These are phyloP conservation scores for Oncorhynchus kisutch DNA, from an alignment of 2,113 vertebrate genomes.

Conservation along the genomic window DNA sequence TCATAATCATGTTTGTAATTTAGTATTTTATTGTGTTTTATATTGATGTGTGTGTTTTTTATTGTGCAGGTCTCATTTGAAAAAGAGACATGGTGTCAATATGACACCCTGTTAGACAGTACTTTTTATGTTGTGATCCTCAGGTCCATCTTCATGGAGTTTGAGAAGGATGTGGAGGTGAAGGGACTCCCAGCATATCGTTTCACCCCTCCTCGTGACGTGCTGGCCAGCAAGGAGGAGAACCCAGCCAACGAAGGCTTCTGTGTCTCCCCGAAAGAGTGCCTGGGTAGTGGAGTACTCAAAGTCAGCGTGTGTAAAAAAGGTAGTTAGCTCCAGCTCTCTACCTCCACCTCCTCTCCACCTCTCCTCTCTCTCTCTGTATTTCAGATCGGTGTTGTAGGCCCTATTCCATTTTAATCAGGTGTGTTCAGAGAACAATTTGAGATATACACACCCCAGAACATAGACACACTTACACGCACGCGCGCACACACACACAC, in stretches of 20 bases:
- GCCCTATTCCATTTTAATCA: not conserved
- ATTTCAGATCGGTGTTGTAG: not conserved
- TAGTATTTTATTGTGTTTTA: no score
- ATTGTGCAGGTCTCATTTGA: not conserved
- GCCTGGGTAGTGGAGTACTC: conserved; percentile 86
- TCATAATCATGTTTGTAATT: not conserved
- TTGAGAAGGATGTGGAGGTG: conserved; percentile 81
- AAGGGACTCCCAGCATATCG: conserved; percentile 85
- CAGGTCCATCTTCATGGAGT: conserved; percentile 88
- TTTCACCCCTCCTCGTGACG: conserved; percentile 81
- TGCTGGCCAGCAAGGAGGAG: conserved; percentile 82
- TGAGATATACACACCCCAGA: no score
- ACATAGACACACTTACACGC: no score
- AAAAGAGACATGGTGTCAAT: no score
- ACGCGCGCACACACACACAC: accelerated
- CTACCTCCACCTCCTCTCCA: not conserved
- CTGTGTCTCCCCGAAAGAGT: conserved; percentile 81
- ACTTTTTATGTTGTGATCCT: not conserved
- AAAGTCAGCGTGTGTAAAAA: conserved; percentile 88
- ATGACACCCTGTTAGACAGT: no score
- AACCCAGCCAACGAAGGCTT: conserved; percentile 90
- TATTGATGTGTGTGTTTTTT: no score
- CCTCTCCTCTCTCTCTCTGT: not conserved
- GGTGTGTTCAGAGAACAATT: no score
- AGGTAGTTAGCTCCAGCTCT: conserved; percentile 66